Evolutionary conservation across 2,797 vertebrate genomes (phyloP), one percentile per base, ranked within the genome.

Genomic region (Sebastes hubbsi): DNA sequence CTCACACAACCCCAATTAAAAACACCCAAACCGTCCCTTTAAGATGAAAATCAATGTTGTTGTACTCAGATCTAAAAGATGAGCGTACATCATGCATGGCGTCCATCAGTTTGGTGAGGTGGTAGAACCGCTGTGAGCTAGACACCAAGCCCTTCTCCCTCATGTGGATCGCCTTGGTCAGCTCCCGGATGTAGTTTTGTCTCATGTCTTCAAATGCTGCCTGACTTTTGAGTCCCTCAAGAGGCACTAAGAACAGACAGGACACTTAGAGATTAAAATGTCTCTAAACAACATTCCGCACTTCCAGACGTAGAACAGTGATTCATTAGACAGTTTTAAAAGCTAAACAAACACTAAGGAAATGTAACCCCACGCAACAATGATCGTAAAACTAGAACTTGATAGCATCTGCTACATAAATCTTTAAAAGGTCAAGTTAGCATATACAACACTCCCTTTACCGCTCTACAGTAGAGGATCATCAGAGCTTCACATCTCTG

Each of bases 171-270:
- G 96, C 97, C 78, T 97, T 99, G 82, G 96, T 97, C 82, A 99
- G 94, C 88, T 99, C 99, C 60, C 97, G 95, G 81, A 99, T 97
- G 94, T 99, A 99, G 90, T 91, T 97, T 29, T 98, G 96, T 81
- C 99, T 96, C 98, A 99, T 99, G 84, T 99, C 98, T 75, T 99
- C 98, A 92, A 99, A 99, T 13, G 96, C 96, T 22, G 75, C 94
- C 92, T 99, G 98, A 89, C 97, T 99, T 93, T 97, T 97, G 46
- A 99, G 94, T 76, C 99, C 99, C 95, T 99, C 98, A 75, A 99
- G 93, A 84, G 99, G 99, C 94, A 99, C 99, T 99, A 66, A 46
- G 42, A 66, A 22, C 5, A 78, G 6, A 86, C 2, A 29, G 8
- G 20, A 58, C 12, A 32, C 13, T 22, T 62, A 1, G 1, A 46